phyloP scores from a whole-genome alignment of 2,797 vertebrate species.

The Rhinogobio ventralis region DNA sequence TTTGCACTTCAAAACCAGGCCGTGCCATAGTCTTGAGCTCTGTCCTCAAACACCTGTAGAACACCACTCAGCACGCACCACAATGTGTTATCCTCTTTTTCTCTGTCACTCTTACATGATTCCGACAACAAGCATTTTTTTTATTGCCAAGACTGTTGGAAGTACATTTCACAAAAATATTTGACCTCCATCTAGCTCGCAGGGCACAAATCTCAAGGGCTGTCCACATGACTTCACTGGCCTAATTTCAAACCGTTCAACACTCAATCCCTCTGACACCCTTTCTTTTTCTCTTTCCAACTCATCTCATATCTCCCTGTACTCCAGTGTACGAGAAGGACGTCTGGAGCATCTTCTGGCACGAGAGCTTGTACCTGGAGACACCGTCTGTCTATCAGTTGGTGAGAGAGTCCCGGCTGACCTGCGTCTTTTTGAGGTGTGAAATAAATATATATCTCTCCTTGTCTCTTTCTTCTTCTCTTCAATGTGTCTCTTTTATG shows the following conservation, averaged over 20 bases:
- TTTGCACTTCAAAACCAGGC: constrained; percentile 56
- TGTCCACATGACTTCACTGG: constrained; percentile 14
- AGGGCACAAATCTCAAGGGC: constrained; percentile 13
- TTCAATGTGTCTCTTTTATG: neutral
- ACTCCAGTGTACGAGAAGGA: constrained; percentile 86
- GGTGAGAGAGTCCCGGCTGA: constrained; percentile 97
- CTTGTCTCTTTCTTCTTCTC: neutral
- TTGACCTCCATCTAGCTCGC: neutral
- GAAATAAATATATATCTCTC: neutral
- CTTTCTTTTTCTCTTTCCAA: neutral
- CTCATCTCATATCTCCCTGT: neutral
- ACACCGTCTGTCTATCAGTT: constrained; percentile 92
- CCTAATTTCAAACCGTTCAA: constrained; percentile 13
- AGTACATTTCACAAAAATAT: neutral
- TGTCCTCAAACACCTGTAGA: neutral
- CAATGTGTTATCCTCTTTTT: neutral
- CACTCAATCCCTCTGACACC: neutral
- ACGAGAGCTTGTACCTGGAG: constrained; percentile 94
- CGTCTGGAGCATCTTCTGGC: constrained; percentile 90
- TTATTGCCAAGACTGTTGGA: neutral
- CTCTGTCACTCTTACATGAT: neutral
- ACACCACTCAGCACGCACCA: neutral
- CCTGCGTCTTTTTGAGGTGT: constrained; percentile 92
- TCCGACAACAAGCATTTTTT: neutral
- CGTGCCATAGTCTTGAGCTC: neutral